phyloP scores from a whole-genome alignment of 2,797 vertebrate species.

The Sebastes baramenuke region DNA sequence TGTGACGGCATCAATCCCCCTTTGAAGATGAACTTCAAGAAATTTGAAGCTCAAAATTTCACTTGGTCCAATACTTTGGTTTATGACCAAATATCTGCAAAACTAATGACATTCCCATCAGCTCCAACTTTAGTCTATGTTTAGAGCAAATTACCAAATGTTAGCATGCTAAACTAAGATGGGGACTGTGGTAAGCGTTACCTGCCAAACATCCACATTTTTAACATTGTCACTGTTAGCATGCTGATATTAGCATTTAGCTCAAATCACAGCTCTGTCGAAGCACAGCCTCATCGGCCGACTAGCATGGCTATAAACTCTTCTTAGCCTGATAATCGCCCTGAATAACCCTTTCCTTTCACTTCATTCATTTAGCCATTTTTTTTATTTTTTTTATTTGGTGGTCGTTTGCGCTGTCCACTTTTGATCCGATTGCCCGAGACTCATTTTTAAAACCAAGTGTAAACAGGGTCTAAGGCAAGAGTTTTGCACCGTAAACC shows the following conservation, averaged over 20 bases:
- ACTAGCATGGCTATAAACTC: background rate
- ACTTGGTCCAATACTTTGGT: background rate
- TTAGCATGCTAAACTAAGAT: background rate
- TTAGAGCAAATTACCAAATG: background rate
- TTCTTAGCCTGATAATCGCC: background rate
- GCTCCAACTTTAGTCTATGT: background rate
- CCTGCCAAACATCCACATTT: background rate
- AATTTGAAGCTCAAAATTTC: background rate
- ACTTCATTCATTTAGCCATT: background rate
- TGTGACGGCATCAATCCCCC: background rate
- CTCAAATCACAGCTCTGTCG: background rate
- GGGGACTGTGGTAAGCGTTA: background rate
- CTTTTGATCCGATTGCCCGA: fast-evolving
- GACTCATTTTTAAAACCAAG: too few relatives aligned
- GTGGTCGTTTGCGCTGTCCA: too few relatives aligned
- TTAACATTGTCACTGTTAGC: background rate
- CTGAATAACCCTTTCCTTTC: background rate
- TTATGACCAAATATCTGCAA: background rate
- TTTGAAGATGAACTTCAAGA: background rate
- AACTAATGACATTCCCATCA: background rate
- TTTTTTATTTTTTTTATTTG: too few relatives aligned
- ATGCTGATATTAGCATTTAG: background rate
- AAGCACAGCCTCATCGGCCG: background rate
- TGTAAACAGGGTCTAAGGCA: background rate
- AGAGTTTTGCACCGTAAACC: background rate